Base-by-base conservation (phyloP, 2,113 vertebrate genomes). In the Oreotrochilus melanogaster region DNA sequence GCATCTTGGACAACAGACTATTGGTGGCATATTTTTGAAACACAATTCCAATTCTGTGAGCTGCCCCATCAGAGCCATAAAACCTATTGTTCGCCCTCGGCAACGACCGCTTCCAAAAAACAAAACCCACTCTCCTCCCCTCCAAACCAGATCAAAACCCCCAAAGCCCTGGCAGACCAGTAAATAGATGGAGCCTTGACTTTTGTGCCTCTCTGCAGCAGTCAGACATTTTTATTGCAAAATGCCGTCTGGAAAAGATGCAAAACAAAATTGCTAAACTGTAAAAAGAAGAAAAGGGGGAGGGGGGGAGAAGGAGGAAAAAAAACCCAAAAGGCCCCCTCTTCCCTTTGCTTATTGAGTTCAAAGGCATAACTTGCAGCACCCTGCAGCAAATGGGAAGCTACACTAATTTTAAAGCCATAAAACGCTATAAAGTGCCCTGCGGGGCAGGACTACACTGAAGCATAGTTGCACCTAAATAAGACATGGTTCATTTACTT, bases 341-440 rank as follows among this genome's bases (percentile, higher is more conserved):
- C 97, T 98, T 98, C 97, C 97, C 97, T 96, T 98, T 98, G 98
- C 98, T 98, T 98, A 98, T 98, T 97, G 98, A 98, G 98, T 98
- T 98, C 98, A 98, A 98, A 98, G 97, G 98, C 98, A 98, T 97
- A 98, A 98, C 98, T 97, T 94, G 96, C 96, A 98, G 98, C 96
- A 88, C 98, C 98, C 98, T 97, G 97, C 97, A 98, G 98, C 98
- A 97, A 98, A 97, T 94, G 97, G 97, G 98, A 98, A 98, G 98
- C 98, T 93, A 98, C 98, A 98, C 98, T 98, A 98, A 98, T 98
- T 98, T 98, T 98, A 98, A 98, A 98, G 98, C 98, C 97, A 98
- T 98, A 98, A 98, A 98, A 97, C 17, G 97, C 98, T 97, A 95
- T 97, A 98, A 97, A 98, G 98, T 97, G 97, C 98, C 98, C 98